Evolutionary conservation across 1,140 invertebrate species (phyloP).

Genomic region (Neelides sp.): DNA sequence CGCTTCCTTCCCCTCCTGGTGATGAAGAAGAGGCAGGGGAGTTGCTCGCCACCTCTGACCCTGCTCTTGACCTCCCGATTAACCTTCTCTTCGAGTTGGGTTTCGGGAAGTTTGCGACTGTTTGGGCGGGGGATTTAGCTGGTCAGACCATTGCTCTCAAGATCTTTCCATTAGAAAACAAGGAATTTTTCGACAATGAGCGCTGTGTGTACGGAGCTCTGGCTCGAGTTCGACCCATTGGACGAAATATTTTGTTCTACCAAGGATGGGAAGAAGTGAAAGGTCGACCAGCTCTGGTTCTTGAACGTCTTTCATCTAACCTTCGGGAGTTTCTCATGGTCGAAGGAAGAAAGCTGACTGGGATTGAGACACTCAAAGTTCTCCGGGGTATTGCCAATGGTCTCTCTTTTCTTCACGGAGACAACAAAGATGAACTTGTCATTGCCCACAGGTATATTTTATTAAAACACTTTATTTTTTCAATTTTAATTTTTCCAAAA

Average conservation of each 20-base stretch:
- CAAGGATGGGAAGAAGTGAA: conserved; percentile 28
- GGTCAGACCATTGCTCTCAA: conserved; percentile 16
- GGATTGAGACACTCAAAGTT: conserved; percentile 13
- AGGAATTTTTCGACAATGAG: conserved; percentile 29
- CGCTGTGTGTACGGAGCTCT: conserved; percentile 22
- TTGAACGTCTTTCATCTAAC: conserved; percentile 20
- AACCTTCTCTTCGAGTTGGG: too few relatives aligned
- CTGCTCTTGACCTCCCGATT: too few relatives aligned
- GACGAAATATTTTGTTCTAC: not conserved
- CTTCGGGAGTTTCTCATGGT: conserved; percentile 23
- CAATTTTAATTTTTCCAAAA: not conserved
- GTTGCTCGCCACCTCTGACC: too few relatives aligned
- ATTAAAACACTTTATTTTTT: not conserved
- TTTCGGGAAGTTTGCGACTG: conserved; percentile 27
- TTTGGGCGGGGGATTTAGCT: conserved; percentile 14
- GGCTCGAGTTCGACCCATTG: not conserved
- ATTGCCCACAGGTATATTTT: conserved; percentile 23
- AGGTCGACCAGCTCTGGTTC: conserved; percentile 13
- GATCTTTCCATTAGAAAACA: conserved; percentile 20
- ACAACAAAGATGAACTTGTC: conserved; percentile 22
- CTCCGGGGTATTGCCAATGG: conserved; percentile 20
- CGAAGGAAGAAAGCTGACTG: not conserved
- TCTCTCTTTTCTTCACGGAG: conserved; percentile 25
- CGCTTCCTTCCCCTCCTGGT: too few relatives aligned
- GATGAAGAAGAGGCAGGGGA: too few relatives aligned